phyloP scores from a whole-genome alignment of 2,113 vertebrate genomes.

The Cacatua alba region DNA sequence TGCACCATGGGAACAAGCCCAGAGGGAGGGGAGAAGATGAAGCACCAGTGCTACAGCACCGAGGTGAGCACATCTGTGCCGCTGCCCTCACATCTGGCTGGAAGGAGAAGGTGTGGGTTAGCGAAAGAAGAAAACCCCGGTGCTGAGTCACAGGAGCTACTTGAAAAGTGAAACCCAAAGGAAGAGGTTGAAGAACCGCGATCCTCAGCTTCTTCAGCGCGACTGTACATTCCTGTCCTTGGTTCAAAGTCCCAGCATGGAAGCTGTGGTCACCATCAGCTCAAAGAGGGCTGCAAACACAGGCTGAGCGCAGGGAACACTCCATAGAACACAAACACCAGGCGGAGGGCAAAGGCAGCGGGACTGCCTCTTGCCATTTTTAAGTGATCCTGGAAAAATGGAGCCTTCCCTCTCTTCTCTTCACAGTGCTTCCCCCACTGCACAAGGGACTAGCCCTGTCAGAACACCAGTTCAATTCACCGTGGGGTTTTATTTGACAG shows the following conservation, averaged over 20 bases:
- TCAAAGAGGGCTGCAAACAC: not conserved
- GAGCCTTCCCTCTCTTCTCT: not conserved
- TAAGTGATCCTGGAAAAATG: not conserved
- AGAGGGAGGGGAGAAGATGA: not conserved
- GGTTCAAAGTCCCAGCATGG: not conserved
- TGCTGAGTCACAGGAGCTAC: slow-evolving; percentile 1
- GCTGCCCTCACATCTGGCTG: not conserved
- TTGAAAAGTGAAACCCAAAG: not conserved
- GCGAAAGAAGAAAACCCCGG: slow-evolving; percentile 16
- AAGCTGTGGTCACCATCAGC: not conserved
- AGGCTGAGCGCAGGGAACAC: slow-evolving; percentile 19
- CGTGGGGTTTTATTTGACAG: not conserved
- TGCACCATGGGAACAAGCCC: not conserved
- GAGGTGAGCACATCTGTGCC: not conserved
- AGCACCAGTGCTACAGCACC: not conserved
- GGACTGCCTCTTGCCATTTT: not conserved
- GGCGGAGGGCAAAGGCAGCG: not conserved
- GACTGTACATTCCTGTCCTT: not conserved
- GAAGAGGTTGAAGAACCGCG: not conserved
- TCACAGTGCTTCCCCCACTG: not conserved
- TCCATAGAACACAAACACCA: not conserved
- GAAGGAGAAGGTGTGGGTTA: not conserved
- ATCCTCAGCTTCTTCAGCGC: not conserved
- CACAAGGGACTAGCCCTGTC: not conserved
- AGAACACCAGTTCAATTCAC: not conserved